These are phyloP conservation scores for Sterrhoptilus dennistouni DNA, from an alignment of 2,113 vertebrate species.

Conservation along the genomic window DNA sequence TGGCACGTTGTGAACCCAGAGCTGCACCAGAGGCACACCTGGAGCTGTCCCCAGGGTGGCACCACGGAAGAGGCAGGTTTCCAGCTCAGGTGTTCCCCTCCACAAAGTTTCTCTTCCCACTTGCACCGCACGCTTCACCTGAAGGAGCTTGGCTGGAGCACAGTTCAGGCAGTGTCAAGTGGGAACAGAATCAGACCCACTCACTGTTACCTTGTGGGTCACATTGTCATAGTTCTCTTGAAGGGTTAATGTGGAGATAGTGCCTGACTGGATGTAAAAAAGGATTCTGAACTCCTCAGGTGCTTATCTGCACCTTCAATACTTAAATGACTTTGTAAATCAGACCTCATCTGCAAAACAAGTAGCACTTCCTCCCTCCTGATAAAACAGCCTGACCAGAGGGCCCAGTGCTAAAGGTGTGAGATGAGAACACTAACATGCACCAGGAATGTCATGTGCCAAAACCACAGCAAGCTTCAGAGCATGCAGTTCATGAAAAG, in stretches of 20 bases:
- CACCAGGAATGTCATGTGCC: slow-evolving; percentile 9
- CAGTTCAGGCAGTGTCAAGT: neutral
- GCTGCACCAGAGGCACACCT: neutral
- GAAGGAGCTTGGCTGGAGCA: neutral
- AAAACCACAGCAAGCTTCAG: slow-evolving; percentile 15
- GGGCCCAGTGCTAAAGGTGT: neutral
- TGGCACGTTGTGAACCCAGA: slow-evolving; percentile 41
- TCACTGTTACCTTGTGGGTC: neutral
- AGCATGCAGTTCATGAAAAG: slow-evolving; percentile 30
- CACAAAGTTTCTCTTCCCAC: slow-evolving; percentile 11
- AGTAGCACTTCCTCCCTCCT: neutral
- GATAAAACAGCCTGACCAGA: neutral
- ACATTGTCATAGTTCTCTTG: neutral
- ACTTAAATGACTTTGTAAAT: neutral
- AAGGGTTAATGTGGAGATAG: neutral
- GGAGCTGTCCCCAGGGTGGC: neutral
- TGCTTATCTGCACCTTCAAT: neutral
- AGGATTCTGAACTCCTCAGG: neutral
- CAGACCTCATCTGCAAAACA: neutral
- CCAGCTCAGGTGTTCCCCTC: neutral
- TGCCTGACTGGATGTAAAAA: neutral
- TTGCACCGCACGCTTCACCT: neutral
- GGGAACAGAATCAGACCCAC: slow-evolving; percentile 17
- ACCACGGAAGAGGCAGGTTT: neutral
- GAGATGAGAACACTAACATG: neutral